These are phyloP conservation scores for Aspidoscelis tigris DNA, from an alignment of 2,113 vertebrate genomes.

Conservation along the genomic window DNA sequence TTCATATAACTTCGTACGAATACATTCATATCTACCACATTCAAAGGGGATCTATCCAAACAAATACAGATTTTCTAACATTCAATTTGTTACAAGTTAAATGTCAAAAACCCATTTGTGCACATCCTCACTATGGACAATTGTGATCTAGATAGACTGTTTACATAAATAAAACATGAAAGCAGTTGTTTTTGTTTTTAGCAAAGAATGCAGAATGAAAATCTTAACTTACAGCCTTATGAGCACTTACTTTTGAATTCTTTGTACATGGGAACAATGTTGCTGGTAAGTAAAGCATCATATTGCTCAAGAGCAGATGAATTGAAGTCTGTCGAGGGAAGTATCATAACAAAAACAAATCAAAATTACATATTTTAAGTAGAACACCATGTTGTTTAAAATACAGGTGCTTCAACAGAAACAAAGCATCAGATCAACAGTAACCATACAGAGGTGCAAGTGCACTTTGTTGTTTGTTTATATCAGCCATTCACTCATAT, in stretches of 20 bases:
- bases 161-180: too few species aligned
- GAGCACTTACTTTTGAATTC: constrained; percentile 82
- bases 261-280: constrained; percentile 88
- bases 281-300: constrained; percentile 88
- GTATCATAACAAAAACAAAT: not conserved
- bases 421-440: not conserved
- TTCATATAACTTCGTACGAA: too few species aligned
- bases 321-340: constrained; percentile 76
- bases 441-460: not conserved
- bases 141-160: too few species aligned
- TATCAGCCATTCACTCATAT: not conserved
- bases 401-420: not conserved
- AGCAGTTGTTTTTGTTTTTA: too few species aligned
- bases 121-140: too few species aligned
- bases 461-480: not conserved
- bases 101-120: too few species aligned
- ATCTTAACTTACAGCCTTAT: not conserved
- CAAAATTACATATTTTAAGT: not conserved
- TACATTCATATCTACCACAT: too few species aligned
- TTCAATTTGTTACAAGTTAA: too few species aligned
- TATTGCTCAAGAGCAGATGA: constrained; percentile 72
- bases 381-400: not conserved
- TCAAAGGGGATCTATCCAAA: too few species aligned
- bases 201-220: not conserved
- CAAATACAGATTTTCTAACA: too few species aligned